Evolutionary conservation across 1,140 invertebrate genomes (phyloP).

Genomic region (Pygmarrhopalites habei): DNA sequence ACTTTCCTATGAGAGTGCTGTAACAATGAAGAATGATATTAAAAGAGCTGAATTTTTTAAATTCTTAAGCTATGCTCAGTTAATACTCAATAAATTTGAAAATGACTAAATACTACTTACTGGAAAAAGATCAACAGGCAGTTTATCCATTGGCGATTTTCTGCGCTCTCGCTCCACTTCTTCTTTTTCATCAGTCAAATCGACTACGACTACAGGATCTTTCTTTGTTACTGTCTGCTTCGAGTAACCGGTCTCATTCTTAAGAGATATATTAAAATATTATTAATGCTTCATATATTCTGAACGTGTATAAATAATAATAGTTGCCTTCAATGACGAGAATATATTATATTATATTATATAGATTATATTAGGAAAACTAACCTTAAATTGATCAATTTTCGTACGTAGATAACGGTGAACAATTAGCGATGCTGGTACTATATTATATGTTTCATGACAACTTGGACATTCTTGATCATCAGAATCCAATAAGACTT

Average conservation of each 20-base stretch:
- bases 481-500: constrained; percentile 79
- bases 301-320: too few relatives aligned
- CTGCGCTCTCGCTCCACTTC: constrained; percentile 3
- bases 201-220: background rate
- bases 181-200: constrained; percentile 5
- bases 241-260: constrained; percentile 79
- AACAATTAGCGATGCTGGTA: constrained; percentile 84
- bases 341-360: too few relatives aligned
- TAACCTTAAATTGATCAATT: constrained; percentile 77
- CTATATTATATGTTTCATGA: constrained; percentile 81
- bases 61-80: too few relatives aligned
- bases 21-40: too few relatives aligned
- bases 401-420: constrained; percentile 82
- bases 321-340: too few relatives aligned
- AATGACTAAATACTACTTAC: too few relatives aligned
- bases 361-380: too few relatives aligned
- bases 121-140: constrained; percentile 38
- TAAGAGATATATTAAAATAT: too few relatives aligned
- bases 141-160: constrained; percentile 32
- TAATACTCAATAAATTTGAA: too few relatives aligned
- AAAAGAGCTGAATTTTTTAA: too few relatives aligned
- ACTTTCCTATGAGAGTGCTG: constrained; percentile 37
- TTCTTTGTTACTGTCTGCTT: constrained; percentile 40
- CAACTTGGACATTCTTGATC: constrained; percentile 92
- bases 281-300: too few relatives aligned